These are phyloP conservation scores for Chaetops frenatus DNA, from an alignment of 2,113 vertebrate genomes.

Conservation along the genomic window DNA sequence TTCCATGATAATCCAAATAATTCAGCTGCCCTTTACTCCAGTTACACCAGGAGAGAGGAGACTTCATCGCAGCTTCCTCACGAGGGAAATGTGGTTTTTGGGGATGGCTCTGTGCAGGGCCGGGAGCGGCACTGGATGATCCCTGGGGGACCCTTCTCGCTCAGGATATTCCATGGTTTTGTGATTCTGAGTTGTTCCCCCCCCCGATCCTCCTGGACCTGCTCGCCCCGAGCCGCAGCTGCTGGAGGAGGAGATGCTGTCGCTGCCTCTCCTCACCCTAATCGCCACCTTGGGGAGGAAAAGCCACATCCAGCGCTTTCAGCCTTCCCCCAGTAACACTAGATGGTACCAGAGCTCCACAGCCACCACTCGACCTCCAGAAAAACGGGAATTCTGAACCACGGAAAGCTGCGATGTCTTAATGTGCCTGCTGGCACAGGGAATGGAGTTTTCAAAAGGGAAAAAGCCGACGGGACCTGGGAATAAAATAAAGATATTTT, in stretches of 20 bases:
- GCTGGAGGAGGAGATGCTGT: neutral
- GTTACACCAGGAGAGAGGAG: neutral
- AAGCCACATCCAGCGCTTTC: neutral
- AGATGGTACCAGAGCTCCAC: conserved; percentile 48
- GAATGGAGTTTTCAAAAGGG: neutral
- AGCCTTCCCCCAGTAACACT: neutral
- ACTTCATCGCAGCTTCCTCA: neutral
- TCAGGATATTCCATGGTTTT: no score
- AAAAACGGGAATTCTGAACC: neutral
- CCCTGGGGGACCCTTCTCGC: neutral
- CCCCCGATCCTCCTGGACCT: no score
- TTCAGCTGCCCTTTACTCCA: no score
- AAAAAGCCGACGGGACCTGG: neutral
- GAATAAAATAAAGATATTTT: neutral
- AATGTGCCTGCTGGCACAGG: neutral
- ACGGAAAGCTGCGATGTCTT: neutral
- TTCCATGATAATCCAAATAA: neutral
- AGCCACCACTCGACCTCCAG: neutral
- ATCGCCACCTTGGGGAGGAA: accelerated
- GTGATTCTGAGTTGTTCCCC: neutral
- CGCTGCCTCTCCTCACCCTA: accelerated
- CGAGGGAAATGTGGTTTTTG: neutral
- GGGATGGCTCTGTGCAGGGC: neutral
- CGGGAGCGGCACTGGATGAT: neutral
- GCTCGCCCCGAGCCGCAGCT: neutral